Percentiles rank a stretch among this genome's conserved stretches.
These are phyloP conservation scores for Oncorhynchus gorbuscha DNA, from an alignment of 2,113 vertebrate species.

Conservation along the genomic window DNA sequence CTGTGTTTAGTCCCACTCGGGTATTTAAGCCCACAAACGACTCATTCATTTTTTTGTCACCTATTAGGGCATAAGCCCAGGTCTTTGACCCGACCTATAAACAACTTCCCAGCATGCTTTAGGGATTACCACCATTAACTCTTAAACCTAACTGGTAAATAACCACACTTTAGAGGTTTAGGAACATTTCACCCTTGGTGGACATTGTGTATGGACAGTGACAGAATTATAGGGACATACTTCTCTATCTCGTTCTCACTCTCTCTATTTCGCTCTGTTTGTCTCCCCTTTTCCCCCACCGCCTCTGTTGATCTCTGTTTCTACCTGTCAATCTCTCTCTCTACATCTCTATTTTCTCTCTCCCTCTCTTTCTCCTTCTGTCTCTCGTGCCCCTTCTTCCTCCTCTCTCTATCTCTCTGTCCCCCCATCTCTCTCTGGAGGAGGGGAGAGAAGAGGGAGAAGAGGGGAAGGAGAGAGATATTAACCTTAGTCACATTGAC, in stretches of 20 bases:
- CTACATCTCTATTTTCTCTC: neutral
- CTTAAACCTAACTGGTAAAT: conserved; percentile 18
- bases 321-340: neutral
- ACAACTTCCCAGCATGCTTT: conserved; percentile 9
- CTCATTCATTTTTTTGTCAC: conserved; percentile 38
- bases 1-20: conserved; percentile 5
- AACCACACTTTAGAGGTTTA: conserved; percentile 17
- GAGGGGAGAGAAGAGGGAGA: too few species aligned
- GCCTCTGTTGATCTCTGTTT: too few species aligned
- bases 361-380: conserved; percentile 3
- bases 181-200: conserved; percentile 29
- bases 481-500: neutral
- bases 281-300: accelerated
- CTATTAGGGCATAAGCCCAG: conserved; percentile 37
- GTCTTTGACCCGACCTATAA: conserved; percentile 15
- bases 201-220: neutral
- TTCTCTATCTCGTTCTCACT: too few species aligned
- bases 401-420: conserved; percentile 4
- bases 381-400: neutral
- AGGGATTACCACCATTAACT: too few species aligned
- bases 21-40: conserved; percentile 52
- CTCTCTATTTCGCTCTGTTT: too few species aligned
- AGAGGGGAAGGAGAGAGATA: neutral
- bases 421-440: neutral
- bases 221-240: neutral